Conservation (phyloP, 92 coral and sea anemone genomes). For the Palythoa heliodiscus region DNA sequence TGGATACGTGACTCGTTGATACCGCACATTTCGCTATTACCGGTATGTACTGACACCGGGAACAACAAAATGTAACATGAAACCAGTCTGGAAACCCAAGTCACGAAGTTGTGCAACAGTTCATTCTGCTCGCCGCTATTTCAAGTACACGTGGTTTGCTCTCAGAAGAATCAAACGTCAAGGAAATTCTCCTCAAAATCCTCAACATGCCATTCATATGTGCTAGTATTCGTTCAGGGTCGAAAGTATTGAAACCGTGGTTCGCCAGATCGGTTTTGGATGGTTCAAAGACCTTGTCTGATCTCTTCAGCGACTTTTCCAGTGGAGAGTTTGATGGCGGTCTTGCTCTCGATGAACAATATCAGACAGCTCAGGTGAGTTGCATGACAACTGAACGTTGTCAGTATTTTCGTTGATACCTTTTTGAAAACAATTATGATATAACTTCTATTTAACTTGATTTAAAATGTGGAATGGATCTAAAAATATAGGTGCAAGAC, state of each 20-base stretch:
- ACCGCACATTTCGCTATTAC: too few species aligned
- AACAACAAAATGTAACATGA: too few species aligned
- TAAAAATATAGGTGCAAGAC: not conserved
- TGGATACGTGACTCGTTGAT: too few species aligned
- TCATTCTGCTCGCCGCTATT: too few species aligned
- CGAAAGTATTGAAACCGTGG: constrained; percentile 14
- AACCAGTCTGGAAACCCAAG: too few species aligned
- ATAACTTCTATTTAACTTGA: not conserved
- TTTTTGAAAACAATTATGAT: constrained; percentile 13
- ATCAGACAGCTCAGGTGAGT: constrained; percentile 13
- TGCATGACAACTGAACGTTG: constrained; percentile 12
- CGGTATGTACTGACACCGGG: too few species aligned
- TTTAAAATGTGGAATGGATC: not conserved
- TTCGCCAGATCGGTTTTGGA: constrained; percentile 20
- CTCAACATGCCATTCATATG: not conserved
- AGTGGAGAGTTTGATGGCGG: not conserved
- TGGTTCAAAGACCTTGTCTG: not conserved
- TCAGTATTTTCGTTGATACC: not conserved
- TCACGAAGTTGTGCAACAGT: too few species aligned
- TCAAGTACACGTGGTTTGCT: too few species aligned
- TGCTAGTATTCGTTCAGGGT: constrained; percentile 19
- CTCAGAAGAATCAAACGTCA: too few species aligned
- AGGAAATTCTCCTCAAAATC: too few species aligned
- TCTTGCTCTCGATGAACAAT: constrained; percentile 11
- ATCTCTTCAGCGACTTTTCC: constrained; percentile 12